These are phyloP conservation scores for Sminthurides aquaticus DNA, from an alignment of 2,888 invertebrate species.

Conservation along the genomic window DNA sequence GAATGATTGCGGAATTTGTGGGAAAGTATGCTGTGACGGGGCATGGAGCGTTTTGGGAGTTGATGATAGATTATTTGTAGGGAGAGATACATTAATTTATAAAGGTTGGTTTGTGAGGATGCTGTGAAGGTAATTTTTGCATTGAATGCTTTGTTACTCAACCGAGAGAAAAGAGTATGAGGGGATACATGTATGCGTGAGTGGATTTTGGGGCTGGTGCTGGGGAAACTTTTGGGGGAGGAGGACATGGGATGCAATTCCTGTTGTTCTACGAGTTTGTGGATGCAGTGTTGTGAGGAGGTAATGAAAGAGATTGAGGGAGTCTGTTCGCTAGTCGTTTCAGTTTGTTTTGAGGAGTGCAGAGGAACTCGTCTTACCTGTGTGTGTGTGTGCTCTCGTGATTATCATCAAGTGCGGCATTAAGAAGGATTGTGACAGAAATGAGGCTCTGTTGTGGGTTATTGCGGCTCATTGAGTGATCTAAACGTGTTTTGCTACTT, in stretches of 20 bases:
- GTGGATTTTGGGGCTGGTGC: background rate
- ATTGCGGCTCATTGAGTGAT: too few species aligned
- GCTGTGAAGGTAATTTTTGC: background rate
- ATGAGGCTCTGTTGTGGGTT: background rate
- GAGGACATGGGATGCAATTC: background rate
- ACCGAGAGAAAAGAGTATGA: background rate
- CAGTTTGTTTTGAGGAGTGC: background rate
- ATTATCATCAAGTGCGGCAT: background rate
- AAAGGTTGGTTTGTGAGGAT: background rate
- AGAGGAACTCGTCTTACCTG: background rate
- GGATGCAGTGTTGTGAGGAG: background rate
- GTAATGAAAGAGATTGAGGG: background rate
- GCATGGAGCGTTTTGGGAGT: background rate
- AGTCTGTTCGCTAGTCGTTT: background rate
- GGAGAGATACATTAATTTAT: background rate
- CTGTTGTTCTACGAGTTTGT: background rate
- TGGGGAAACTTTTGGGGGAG: background rate
- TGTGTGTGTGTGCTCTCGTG: background rate
- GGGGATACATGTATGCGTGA: background rate
- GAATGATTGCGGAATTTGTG: background rate
- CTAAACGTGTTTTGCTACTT: too few species aligned
- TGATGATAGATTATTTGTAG: background rate
- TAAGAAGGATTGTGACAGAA: background rate
- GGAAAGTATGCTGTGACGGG: background rate
- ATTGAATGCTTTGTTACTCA: background rate